These are phyloP conservation scores for Lepeophtheirus nordmannii DNA, from an alignment of 2,888 invertebrate species.

Conservation along the genomic window DNA sequence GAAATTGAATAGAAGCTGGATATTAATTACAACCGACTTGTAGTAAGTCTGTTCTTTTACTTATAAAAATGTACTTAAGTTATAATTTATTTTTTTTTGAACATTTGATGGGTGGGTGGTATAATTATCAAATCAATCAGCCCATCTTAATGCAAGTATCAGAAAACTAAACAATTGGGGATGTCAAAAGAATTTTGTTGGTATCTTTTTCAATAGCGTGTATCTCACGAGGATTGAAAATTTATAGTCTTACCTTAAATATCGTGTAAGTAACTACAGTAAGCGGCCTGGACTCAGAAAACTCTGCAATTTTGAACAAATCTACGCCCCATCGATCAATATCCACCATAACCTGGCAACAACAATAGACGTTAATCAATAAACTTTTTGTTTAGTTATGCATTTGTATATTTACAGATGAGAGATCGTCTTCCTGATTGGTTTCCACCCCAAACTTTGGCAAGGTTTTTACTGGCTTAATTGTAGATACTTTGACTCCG, in stretches of 20 bases:
- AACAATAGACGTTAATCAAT: not conserved
- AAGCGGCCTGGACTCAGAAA: conserved; percentile 77
- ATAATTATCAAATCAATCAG: too few relatives aligned
- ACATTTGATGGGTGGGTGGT: too few relatives aligned
- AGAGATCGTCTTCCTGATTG: conserved; percentile 68
- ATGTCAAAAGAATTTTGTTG: too few relatives aligned
- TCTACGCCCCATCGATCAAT: conserved; percentile 94
- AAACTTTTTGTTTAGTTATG: not conserved
- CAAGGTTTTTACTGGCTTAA: conserved; percentile 46
- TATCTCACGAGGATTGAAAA: too few relatives aligned
- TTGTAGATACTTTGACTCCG: not conserved
- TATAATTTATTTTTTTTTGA: too few relatives aligned
- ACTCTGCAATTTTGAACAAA: conserved; percentile 84
- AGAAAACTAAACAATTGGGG: too few relatives aligned
- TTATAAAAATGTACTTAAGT: too few relatives aligned
- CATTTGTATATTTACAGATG: conserved; percentile 39
- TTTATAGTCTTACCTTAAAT: conserved; percentile 50
- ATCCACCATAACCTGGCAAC: conserved; percentile 42
- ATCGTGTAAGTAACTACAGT: conserved; percentile 88
- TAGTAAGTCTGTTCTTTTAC: too few relatives aligned
- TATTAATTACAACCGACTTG: too few relatives aligned
- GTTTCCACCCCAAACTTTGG: conserved; percentile 87
- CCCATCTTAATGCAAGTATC: too few relatives aligned
- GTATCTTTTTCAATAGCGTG: too few relatives aligned
- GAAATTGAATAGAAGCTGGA: too few relatives aligned